These are phyloP conservation scores for Geotrypetes seraphini DNA, from an alignment of 2,797 vertebrate species.

Conservation along the genomic window DNA sequence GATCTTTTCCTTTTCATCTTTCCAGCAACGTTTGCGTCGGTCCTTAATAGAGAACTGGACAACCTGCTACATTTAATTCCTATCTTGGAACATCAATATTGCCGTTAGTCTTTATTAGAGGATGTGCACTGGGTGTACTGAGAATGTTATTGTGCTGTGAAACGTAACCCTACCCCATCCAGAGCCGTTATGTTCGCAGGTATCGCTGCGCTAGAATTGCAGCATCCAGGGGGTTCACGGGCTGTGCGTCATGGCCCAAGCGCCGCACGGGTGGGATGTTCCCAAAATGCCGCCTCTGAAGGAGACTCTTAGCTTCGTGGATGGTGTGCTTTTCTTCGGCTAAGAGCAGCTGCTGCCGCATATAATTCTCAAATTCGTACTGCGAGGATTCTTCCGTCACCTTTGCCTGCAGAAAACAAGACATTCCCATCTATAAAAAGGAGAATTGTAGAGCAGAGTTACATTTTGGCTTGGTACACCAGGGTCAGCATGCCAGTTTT, in stretches of 20 bases:
- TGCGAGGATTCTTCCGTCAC: constrained; percentile 92
- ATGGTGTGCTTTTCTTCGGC: constrained; percentile 96
- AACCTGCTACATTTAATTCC: constrained; percentile 72
- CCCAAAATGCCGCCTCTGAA: constrained; percentile 82
- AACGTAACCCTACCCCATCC: no score
- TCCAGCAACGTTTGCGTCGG: constrained; percentile 23
- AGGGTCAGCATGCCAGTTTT: no score
- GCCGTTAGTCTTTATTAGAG: constrained; percentile 14
- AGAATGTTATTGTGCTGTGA: constrained; percentile 18
- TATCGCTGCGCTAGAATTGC: constrained; percentile 92
- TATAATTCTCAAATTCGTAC: constrained; percentile 98
- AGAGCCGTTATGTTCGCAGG: constrained; percentile 73
- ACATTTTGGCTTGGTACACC: no score
- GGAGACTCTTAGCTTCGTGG: constrained; percentile 87
- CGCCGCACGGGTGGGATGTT: constrained; percentile 85
- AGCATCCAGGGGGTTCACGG: constrained; percentile 88
- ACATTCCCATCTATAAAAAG: no score
- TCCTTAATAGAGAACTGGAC: constrained; percentile 33
- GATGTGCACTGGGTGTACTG: constrained; percentile 14
- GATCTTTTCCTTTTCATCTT: no score
- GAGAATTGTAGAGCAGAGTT: no score
- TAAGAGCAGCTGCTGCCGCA: constrained; percentile 94
- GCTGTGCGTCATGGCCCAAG: constrained; percentile 89
- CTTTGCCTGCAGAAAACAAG: constrained; percentile 62
- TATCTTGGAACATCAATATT: constrained; percentile 23